Base-by-base conservation (phyloP, 2,888 invertebrate species). In the Shargacucullia verbasci region DNA sequence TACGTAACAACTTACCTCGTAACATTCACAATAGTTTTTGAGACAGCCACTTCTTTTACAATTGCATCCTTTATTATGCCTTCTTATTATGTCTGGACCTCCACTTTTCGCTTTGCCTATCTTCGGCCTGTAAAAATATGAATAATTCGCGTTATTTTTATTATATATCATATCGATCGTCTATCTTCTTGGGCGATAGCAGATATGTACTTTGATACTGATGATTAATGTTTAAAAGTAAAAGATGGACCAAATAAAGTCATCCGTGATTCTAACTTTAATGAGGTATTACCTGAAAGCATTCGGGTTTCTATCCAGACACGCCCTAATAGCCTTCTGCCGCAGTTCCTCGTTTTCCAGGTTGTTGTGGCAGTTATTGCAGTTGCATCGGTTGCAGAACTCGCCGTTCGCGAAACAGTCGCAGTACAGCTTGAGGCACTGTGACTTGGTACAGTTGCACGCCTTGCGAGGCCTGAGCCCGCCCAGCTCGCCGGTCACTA, bases 331-430 rank as follows among this genome's bases (percentile, higher is more conserved):
- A 7, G 99, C 99, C 80, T 97, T 96, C 83, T 98, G 98, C 14
- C 99, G 91, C 74, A 99, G 97, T 78, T 98, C 99, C 87, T 99
- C 99, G 84, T 99, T 98, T 61, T 98, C 97, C 70, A 99, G 94
- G 92, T 99, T 99, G 85, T 99, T 99, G 79, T 96, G 98, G 88
- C 99, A 99, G 91, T 99, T 99, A 88, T 97, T 97, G 90, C 99
- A 99, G 87, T 99, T 99, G 93, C 99, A 99, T 88, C 96, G 96
- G 88, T 98, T 97, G 93, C 99, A 99, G 91, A 99, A 99, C 92
- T 99, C 99, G 3, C 99, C 99, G 92, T 99, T 99, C 4, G 99
- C 99, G 95, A 99, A 99, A 88, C 99, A 99, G 87, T 99, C 99
- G 94, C 99, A 99, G 88, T 99, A 99, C 91, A 99, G 90, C 92